Conservation (phyloP, 1,140 invertebrate genomes). For the Octopus sinensis region DNA sequence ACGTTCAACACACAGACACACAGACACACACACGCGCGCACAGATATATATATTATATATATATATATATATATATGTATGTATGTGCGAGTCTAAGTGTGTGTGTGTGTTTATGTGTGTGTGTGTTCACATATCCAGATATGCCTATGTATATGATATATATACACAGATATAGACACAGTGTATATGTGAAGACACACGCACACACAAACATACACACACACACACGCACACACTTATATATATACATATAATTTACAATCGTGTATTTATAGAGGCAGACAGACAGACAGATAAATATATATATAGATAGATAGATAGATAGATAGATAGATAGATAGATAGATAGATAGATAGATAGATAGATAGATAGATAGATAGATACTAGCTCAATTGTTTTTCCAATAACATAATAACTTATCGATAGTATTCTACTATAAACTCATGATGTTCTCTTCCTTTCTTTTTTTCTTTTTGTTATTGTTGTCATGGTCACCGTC, state of each 20-base stretch:
- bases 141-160: not conserved
- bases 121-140: not conserved
- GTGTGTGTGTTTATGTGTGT: not conserved
- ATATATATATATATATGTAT: not conserved
- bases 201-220: not conserved
- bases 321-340: not conserved
- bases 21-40: slow-evolving; percentile 4
- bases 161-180: not conserved
- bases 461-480: no score
- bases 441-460: no score
- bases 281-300: not conserved
- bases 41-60: not conserved
- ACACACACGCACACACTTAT: not conserved
- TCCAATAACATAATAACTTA: no score
- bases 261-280: not conserved
- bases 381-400: no score
- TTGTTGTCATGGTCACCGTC: no score
- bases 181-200: not conserved
- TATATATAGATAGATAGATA: not conserved
- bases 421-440: no score
- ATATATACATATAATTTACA: not conserved
- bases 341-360: not conserved
- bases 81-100: not conserved
- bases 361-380: no score
- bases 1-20: no score